Conservation (phyloP, 2,797 vertebrate genomes). For the Sebastes cheni region DNA sequence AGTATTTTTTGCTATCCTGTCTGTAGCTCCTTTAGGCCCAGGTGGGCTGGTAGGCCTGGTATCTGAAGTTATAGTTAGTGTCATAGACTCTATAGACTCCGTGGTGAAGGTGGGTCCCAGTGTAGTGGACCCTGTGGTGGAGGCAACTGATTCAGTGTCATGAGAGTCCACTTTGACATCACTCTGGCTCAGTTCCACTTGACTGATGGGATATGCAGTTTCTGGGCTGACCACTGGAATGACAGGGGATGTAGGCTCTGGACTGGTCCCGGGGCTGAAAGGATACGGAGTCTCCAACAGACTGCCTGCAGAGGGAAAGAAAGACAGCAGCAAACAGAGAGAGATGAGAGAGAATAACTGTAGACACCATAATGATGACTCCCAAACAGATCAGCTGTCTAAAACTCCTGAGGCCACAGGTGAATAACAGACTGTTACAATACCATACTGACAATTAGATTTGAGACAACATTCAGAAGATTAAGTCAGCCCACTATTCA, state of each 20-base stretch:
- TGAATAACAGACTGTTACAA: not conserved
- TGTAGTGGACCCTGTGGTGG: conserved; percentile 10
- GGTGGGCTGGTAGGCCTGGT: not conserved
- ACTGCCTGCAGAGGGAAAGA: conserved; percentile 62
- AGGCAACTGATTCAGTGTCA: conserved; percentile 30
- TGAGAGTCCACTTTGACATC: conserved; percentile 27
- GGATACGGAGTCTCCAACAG: conserved; percentile 69
- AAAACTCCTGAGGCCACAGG: not conserved
- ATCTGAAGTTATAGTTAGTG: conserved; percentile 27
- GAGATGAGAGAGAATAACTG: not conserved
- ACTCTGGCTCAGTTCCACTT: conserved; percentile 25
- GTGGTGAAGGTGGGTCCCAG: conserved; percentile 28
- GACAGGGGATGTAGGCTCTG: conserved; percentile 64
- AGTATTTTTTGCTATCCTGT: conserved; percentile 13
- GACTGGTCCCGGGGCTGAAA: conserved; percentile 74
- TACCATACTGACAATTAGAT: not conserved
- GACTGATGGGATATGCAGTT: conserved; percentile 29
- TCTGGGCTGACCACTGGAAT: conserved; percentile 38
- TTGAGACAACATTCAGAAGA: not conserved
- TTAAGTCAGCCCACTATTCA: not conserved
- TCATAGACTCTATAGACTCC: conserved; percentile 8
- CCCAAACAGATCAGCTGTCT: not conserved
- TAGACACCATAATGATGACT: not conserved
- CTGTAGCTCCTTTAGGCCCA: conserved; percentile 14
- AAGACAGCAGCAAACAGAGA: not conserved